Conservation (phyloP, 2,888 invertebrate genomes). For the Lithophane semibrunnea region DNA sequence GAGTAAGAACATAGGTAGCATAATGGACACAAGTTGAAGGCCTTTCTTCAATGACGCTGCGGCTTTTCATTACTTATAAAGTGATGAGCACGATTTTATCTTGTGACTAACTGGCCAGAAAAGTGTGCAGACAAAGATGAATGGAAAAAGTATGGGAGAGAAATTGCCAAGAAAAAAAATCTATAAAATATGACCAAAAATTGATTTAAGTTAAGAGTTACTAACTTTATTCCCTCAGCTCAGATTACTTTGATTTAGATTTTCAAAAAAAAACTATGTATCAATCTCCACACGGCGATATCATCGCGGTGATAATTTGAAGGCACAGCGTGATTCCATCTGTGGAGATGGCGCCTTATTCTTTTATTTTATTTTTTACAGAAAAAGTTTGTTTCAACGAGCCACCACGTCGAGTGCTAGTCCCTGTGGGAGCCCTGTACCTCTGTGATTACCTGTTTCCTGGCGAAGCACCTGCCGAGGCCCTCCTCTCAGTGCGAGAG, state of each 20-base stretch:
- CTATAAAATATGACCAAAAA: neutral
- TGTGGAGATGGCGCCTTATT: neutral
- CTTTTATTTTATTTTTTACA: slow-evolving; percentile 72
- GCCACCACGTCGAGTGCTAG: slow-evolving; percentile 96
- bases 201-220: neutral
- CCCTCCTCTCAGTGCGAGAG: slow-evolving; percentile 94
- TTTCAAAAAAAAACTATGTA: too few relatives aligned
- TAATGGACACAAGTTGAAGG: neutral
- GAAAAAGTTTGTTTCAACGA: slow-evolving; percentile 96
- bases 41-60: neutral
- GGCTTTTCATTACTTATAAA: neutral
- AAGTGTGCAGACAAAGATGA: too few relatives aligned
- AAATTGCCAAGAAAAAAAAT: too few relatives aligned
- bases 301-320: too few relatives aligned
- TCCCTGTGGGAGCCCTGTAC: slow-evolving; percentile 92
- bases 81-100: too few relatives aligned
- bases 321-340: too few relatives aligned
- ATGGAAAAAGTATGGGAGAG: too few relatives aligned
- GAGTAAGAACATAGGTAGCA: too few relatives aligned
- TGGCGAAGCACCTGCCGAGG: slow-evolving; percentile 96
- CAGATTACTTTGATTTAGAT: neutral
- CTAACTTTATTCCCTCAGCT: neutral
- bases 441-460: slow-evolving; percentile 98
- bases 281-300: too few relatives aligned
- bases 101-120: too few relatives aligned